Percentiles rank a stretch among this genome's conserved stretches.
Evolutionary conservation across 2,113 vertebrate species (phyloP).

Genomic region (Gallinago undulata): DNA sequence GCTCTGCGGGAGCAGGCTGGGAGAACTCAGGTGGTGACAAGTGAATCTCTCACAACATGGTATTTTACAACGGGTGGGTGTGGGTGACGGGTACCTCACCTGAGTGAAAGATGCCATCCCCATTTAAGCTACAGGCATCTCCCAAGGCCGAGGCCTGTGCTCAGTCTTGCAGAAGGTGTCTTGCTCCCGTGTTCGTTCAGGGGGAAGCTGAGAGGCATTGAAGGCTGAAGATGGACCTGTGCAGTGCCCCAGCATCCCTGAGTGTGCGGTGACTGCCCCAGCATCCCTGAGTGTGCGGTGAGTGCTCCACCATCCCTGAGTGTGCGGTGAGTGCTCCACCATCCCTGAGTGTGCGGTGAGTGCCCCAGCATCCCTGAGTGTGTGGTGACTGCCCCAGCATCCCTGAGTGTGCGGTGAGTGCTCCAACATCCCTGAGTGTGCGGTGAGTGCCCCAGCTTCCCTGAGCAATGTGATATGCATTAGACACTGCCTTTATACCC

Average conservation of each 20-base stretch:
- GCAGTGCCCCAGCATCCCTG: neutral
- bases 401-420: neutral
- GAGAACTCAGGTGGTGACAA: neutral
- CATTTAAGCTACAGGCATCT: conserved; percentile 31
- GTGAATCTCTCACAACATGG: neutral
- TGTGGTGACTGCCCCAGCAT: too few relatives aligned
- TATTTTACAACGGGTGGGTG: neutral
- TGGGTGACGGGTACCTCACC: neutral
- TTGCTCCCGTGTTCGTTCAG: neutral
- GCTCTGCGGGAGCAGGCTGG: fast-evolving
- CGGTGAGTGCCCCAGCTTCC: too few relatives aligned
- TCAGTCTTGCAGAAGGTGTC: neutral
- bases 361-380: neutral
- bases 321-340: neutral
- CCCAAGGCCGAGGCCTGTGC: fast-evolving
- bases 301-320: neutral
- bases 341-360: neutral
- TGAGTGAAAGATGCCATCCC: neutral
- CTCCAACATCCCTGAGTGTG: neutral
- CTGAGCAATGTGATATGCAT: too few relatives aligned
- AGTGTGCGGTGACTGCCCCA: neutral
- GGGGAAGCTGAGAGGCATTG: neutral
- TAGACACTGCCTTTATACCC: neutral
- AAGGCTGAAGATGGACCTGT: neutral
- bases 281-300: neutral